These are phyloP conservation scores for Rhingia campestris DNA, from an alignment of 2,888 invertebrate species.

Conservation along the genomic window DNA sequence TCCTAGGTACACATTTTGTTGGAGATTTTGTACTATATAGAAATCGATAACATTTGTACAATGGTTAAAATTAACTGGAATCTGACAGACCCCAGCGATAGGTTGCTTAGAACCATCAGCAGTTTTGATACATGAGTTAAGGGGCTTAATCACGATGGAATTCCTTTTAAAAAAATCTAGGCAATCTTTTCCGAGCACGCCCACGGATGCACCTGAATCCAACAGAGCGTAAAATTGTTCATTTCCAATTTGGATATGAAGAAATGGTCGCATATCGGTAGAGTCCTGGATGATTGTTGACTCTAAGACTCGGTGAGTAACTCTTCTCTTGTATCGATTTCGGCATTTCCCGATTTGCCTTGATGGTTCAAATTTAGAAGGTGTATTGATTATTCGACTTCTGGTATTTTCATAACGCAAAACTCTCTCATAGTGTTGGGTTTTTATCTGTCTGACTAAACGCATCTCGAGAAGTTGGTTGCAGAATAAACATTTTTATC, in stretches of 20 bases:
- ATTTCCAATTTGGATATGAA: not conserved
- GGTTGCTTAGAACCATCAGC: constrained; percentile 11
- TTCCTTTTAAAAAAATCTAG: not conserved
- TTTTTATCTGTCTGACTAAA: not conserved
- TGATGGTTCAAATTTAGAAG: not conserved
- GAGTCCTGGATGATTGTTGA: not conserved
- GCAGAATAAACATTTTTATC: too few species aligned
- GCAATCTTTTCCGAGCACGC: constrained; percentile 6
- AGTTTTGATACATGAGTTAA: not conserved
- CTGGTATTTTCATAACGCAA: not conserved
- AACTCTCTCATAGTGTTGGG: not conserved
- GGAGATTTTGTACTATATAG: not conserved
- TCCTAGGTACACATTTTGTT: constrained; percentile 1
- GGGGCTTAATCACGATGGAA: not conserved
- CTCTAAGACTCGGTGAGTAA: not conserved
- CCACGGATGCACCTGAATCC: constrained; percentile 8
- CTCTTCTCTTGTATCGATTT: not conserved
- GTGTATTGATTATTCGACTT: not conserved
- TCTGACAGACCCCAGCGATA: not conserved
- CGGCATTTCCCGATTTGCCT: not conserved
- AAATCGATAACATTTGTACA: not conserved
- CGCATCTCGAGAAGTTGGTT: not conserved
- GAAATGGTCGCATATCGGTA: not conserved
- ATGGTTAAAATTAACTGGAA: constrained; percentile 3
- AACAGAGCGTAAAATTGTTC: constrained; percentile 3